Percentiles rank a stretch among this genome's conserved stretches.
phyloP scores from a whole-genome alignment of 2,888 invertebrate species.

The Fragum fragum region DNA sequence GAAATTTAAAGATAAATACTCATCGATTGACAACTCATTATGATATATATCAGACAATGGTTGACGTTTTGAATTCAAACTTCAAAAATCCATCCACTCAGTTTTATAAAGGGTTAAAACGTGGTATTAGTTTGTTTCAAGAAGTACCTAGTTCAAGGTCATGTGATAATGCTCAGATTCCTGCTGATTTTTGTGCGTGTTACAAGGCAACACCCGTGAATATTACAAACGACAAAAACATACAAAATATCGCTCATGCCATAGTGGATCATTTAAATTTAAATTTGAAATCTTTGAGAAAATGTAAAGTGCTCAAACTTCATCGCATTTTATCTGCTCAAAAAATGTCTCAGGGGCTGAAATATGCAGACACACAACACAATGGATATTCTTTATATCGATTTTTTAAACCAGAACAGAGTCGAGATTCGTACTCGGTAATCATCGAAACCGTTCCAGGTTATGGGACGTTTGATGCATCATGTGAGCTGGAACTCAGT shows the following conservation, averaged over 20 bases:
- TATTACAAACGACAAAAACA: conserved; percentile 12
- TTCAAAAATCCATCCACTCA: conserved; percentile 42
- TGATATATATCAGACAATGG: conserved; percentile 93
- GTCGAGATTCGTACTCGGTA: conserved; percentile 17
- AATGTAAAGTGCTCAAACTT: conserved; percentile 18
- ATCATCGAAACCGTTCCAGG: conserved; percentile 32
- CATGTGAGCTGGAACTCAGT: not conserved
- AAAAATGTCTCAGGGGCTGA: conserved; percentile 21
- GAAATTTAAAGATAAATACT: conserved; percentile 90
- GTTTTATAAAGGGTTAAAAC: conserved; percentile 28
- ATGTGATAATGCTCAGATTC: conserved; percentile 92
- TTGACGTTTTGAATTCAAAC: conserved; percentile 88
- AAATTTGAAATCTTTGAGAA: not conserved
- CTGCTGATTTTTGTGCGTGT: conserved; percentile 89
- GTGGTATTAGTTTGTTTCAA: conserved; percentile 91
- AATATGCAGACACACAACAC: conserved; percentile 22
- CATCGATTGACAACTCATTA: conserved; percentile 92
- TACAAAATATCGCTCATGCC: conserved; percentile 10
- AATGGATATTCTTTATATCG: conserved; percentile 16
- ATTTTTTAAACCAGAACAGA: conserved; percentile 18
- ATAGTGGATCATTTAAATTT: conserved; percentile 29
- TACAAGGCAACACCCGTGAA: conserved; percentile 27
- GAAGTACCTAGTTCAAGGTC: conserved; percentile 91
- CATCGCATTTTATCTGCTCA: not conserved
- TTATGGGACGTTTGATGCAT: conserved; percentile 26